Conservation (phyloP, 2,888 invertebrate genomes). For the Mactromeris polynyma region DNA sequence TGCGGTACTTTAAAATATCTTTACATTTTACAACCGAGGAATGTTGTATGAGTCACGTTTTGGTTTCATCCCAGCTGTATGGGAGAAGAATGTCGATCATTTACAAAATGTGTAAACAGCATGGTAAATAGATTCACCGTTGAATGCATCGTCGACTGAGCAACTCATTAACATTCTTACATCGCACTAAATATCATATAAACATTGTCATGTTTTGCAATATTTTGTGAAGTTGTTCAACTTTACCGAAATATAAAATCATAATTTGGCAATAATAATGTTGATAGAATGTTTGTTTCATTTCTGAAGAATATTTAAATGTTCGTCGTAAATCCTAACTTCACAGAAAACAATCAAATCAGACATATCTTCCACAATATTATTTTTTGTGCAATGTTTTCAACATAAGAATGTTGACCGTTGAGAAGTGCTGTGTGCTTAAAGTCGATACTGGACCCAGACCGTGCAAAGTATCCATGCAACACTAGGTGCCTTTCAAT, state of each 20-base stretch:
- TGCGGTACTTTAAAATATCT: conserved; percentile 5
- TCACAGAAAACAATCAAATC: not conserved
- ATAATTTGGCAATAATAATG: not conserved
- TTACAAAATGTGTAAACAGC: not conserved
- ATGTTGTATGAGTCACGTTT: conserved; percentile 8
- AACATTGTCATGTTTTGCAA: conserved; percentile 8
- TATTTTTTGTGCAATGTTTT: not conserved
- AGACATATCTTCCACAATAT: not conserved
- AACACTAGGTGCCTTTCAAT: not conserved
- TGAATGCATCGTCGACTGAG: not conserved
- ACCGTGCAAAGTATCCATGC: not conserved
- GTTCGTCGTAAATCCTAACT: not conserved
- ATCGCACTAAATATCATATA: not conserved
- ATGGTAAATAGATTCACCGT: not conserved
- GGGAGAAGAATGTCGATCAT: not conserved
- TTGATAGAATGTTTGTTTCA: not conserved
- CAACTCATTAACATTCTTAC: not conserved
- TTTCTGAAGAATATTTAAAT: not conserved
- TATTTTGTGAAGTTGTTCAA: not conserved
- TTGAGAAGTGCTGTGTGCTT: not conserved
- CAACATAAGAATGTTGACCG: not conserved
- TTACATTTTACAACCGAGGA: not conserved
- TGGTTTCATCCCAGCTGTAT: not conserved
- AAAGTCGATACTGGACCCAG: not conserved
- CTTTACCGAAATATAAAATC: not conserved